phyloP scores from a whole-genome alignment of 2,797 vertebrate species.

The Macropus fuliginosus region DNA sequence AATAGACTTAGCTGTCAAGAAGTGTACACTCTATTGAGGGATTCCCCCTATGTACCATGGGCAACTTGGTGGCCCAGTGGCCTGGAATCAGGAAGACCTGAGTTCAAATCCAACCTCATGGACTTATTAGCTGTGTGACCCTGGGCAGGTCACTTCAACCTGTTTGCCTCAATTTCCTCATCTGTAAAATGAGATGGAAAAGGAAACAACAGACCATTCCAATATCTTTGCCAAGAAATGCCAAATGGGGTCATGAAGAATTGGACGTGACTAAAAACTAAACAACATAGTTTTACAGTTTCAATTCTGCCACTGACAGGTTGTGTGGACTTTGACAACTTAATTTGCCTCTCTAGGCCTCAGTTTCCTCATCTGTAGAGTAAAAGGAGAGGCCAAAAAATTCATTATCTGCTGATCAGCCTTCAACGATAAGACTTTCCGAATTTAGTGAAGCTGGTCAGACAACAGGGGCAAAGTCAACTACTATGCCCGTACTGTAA shows the following conservation, averaged over 20 bases:
- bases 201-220: not conserved
- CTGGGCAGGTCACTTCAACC: not conserved
- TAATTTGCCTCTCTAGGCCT: not conserved
- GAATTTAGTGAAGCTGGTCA: not conserved
- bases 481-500: not conserved
- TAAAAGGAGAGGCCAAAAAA: not conserved
- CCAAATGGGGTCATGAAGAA: not conserved
- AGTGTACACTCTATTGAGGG: not conserved
- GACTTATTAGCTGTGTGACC: not conserved
- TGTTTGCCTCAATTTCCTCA: not conserved
- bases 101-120: not conserved
- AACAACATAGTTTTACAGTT: not conserved
- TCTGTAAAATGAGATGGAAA: not conserved
- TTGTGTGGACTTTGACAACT: not conserved
- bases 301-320: not conserved
- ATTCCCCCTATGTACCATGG: not conserved
- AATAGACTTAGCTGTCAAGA: not conserved
- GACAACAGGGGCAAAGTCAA: not conserved
- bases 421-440: not conserved
- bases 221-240: not conserved
- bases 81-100: not conserved
- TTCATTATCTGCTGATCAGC: not conserved
- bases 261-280: not conserved
- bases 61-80: not conserved
- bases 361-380: not conserved